phyloP scores from a whole-genome alignment of 2,113 vertebrate genomes.

The Tor tambroides region DNA sequence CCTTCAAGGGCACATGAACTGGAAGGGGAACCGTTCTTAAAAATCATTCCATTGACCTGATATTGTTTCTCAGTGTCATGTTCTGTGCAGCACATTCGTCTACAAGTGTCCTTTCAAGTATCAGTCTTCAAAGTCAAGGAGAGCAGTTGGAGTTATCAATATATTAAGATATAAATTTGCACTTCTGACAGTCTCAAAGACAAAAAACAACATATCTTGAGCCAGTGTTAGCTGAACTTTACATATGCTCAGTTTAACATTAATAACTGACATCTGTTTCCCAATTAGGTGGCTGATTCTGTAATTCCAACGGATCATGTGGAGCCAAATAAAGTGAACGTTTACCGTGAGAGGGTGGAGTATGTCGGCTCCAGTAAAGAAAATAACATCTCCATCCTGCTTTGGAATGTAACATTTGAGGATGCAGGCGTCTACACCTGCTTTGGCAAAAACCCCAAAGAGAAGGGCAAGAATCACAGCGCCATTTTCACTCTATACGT shows the following conservation, averaged over 20 bases:
- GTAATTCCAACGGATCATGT: constrained; percentile 67
- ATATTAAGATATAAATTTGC: background rate
- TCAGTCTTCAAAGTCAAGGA: background rate
- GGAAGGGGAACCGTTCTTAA: background rate
- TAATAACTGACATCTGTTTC: constrained; percentile 45
- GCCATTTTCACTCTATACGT: constrained; percentile 85
- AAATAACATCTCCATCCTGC: constrained; percentile 86
- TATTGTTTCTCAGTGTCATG: background rate
- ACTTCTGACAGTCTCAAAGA: background rate
- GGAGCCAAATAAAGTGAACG: constrained; percentile 51
- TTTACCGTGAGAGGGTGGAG: constrained; percentile 75
- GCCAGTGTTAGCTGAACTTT: background rate
- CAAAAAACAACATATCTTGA: background rate
- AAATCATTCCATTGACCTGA: constrained; percentile 9
- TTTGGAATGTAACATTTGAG: constrained; percentile 86
- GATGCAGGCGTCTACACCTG: constrained; percentile 89
- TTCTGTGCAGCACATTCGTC: background rate
- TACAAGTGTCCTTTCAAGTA: background rate
- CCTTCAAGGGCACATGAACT: background rate
- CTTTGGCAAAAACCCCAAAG: constrained; percentile 88
- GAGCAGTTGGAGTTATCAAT: background rate
- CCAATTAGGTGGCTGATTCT: constrained; percentile 76
- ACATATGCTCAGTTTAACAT: background rate
- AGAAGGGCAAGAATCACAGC: constrained; percentile 80
- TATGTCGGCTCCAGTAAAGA: constrained; percentile 78